Percentiles rank a stretch among this genome's conserved stretches.
These are phyloP conservation scores for Lagodon rhomboides DNA, from an alignment of 2,797 vertebrate species.

Conservation along the genomic window DNA sequence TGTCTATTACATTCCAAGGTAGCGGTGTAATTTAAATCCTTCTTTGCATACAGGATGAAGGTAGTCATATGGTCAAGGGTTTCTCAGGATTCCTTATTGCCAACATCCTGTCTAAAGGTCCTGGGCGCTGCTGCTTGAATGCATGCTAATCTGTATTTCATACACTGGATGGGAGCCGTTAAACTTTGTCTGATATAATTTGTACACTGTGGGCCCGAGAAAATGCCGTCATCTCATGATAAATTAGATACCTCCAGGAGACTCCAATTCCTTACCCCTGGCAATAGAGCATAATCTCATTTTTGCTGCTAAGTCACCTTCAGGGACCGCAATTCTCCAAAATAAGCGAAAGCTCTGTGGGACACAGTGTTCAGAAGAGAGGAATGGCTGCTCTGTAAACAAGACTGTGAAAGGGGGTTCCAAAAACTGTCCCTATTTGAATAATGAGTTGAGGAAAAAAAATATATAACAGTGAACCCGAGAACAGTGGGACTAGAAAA, in stretches of 20 bases:
- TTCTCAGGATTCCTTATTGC: constrained; percentile 61
- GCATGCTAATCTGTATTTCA: constrained; percentile 80
- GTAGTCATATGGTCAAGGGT: constrained; percentile 65
- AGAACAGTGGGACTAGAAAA: constrained; percentile 22
- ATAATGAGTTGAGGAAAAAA: constrained; percentile 60
- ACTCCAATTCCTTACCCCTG: constrained; percentile 82
- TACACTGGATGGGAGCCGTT: constrained; percentile 75
- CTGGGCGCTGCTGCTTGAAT: constrained; percentile 57
- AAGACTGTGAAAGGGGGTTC: constrained; percentile 66
- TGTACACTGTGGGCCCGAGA: constrained; percentile 71
- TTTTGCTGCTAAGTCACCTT: constrained; percentile 87
- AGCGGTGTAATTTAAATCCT: constrained; percentile 68
- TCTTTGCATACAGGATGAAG: constrained; percentile 67
- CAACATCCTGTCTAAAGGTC: constrained; percentile 65
- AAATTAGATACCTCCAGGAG: constrained; percentile 86
- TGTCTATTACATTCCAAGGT: constrained; percentile 63
- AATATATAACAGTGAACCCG: constrained; percentile 16
- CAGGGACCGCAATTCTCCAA: constrained; percentile 82
- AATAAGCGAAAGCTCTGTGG: constrained; percentile 79
- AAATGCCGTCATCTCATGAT: constrained; percentile 81
- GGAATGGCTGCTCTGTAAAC: constrained; percentile 77
- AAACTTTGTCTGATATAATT: constrained; percentile 83
- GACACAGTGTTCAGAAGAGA: constrained; percentile 71
- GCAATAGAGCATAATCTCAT: constrained; percentile 86
- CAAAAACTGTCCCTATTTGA: constrained; percentile 67